phyloP scores from a whole-genome alignment of 92 coral and sea anemone genomes.

The Actinernus sp. region DNA sequence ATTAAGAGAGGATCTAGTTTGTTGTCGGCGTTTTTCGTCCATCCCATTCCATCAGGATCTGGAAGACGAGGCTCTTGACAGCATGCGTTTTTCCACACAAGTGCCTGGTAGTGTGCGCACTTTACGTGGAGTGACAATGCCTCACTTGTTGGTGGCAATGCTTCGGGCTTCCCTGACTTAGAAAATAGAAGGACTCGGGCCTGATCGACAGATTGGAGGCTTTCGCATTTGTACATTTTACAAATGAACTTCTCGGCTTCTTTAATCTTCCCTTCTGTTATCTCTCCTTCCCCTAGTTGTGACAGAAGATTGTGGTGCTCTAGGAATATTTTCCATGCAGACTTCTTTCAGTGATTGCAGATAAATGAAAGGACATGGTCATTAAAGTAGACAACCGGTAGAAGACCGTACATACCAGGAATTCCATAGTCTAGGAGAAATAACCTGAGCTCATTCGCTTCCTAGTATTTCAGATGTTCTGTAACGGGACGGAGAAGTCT shows the following conservation, averaged over 20 bases:
- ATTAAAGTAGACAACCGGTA: conserved; percentile 11
- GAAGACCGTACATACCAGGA: conserved; percentile 16
- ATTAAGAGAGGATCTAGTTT: conserved; percentile 39
- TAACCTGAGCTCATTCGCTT: conserved; percentile 28
- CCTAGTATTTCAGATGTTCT: conserved; percentile 30
- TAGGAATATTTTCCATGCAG: too few relatives aligned
- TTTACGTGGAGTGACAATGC: too few relatives aligned
- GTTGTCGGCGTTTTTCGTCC: conserved; percentile 11
- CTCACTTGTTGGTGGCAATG: too few relatives aligned
- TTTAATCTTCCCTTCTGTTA: too few relatives aligned
- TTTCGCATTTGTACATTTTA: conserved; percentile 50
- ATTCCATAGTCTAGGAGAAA: conserved; percentile 29
- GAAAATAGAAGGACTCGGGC: too few relatives aligned
- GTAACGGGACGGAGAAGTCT: conserved; percentile 13
- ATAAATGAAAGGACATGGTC: conserved; percentile 6
- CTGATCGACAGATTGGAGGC: conserved; percentile 38
- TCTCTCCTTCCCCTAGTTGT: too few relatives aligned
- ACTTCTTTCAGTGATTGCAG: too few relatives aligned
- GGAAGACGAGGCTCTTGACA: too few relatives aligned
- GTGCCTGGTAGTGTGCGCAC: conserved; percentile 41
- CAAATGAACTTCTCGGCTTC: too few relatives aligned
- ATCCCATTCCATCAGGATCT: too few relatives aligned
- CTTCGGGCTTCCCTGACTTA: too few relatives aligned
- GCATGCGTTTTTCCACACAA: conserved; percentile 27
- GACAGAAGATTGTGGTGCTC: too few relatives aligned